Percentiles rank a stretch among this genome's conserved stretches.
Evolutionary conservation across 2,797 vertebrate genomes (phyloP).

Genomic region (Arnoldichthys spilopterus): DNA sequence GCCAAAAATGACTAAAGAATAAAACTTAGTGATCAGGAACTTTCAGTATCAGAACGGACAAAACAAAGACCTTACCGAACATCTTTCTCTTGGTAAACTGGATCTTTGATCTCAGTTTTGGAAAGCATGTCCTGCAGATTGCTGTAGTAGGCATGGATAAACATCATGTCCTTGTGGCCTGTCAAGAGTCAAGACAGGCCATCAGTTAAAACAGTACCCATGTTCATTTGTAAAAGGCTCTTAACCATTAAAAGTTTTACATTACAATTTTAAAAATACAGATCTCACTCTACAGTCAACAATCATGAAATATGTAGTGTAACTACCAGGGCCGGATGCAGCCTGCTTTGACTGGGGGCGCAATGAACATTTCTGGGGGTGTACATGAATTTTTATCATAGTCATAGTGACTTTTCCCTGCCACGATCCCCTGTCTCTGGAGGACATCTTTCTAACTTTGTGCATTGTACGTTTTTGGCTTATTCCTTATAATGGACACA

Average conservation of each 20-base stretch:
- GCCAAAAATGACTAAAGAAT: background rate
- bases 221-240: too few species aligned
- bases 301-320: too few species aligned
- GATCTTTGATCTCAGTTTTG: slow-evolving; percentile 48
- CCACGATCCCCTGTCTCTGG: too few species aligned
- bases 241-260: background rate
- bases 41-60: background rate
- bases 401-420: too few species aligned
- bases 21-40: background rate
- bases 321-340: too few species aligned
- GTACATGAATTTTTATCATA: too few species aligned
- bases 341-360: too few species aligned
- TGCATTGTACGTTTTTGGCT: too few species aligned
- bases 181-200: slow-evolving; percentile 20
- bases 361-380: too few species aligned
- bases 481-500: too few species aligned
- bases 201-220: background rate
- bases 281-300: background rate
- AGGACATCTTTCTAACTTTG: too few species aligned
- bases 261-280: background rate
- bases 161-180: slow-evolving; percentile 78
- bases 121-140: slow-evolving; percentile 69
- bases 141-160: slow-evolving; percentile 79
- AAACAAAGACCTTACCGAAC: slow-evolving; percentile 29
- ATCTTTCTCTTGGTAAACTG: slow-evolving; percentile 28